phyloP scores from a whole-genome alignment of 2,888 invertebrate genomes.

The Ecdyonurus torrentis region DNA sequence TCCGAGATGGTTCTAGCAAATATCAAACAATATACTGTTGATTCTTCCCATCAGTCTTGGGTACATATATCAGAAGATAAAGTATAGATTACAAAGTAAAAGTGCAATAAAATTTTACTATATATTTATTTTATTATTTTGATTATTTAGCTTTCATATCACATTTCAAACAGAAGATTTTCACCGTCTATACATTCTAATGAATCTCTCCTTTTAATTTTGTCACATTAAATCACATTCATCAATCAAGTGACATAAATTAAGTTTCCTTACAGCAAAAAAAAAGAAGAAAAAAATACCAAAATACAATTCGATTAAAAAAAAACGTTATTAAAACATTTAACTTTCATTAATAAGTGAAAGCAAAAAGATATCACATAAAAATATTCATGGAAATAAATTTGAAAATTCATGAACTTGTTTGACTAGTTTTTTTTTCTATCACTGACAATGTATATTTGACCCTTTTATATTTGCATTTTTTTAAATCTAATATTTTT shows the following conservation, averaged over 20 bases:
- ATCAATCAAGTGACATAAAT: background rate
- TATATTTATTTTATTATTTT: too few relatives aligned
- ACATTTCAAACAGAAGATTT: too few relatives aligned
- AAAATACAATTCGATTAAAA: background rate
- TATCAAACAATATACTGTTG: too few relatives aligned
- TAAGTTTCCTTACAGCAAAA: background rate
- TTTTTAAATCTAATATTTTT: background rate
- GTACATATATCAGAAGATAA: too few relatives aligned
- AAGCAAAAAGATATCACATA: background rate
- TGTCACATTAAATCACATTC: too few relatives aligned
- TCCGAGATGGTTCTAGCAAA: too few relatives aligned
- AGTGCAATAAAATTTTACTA: too few relatives aligned
- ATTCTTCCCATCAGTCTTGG: too few relatives aligned
- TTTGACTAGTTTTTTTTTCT: background rate
- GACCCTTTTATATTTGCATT: background rate
- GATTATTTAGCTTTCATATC: too few relatives aligned
- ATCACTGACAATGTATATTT: background rate
- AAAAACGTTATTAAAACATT: background rate
- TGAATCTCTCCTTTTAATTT: too few relatives aligned
- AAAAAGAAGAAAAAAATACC: background rate
- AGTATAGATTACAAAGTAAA: too few relatives aligned
- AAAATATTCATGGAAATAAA: background rate
- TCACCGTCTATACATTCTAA: too few relatives aligned
- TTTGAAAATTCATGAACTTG: background rate
- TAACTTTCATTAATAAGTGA: background rate